Percentiles rank a stretch among this genome's conserved stretches.
Conservation (phyloP, 2,113 vertebrate species). For the Aspiorhynchus laticeps region DNA sequence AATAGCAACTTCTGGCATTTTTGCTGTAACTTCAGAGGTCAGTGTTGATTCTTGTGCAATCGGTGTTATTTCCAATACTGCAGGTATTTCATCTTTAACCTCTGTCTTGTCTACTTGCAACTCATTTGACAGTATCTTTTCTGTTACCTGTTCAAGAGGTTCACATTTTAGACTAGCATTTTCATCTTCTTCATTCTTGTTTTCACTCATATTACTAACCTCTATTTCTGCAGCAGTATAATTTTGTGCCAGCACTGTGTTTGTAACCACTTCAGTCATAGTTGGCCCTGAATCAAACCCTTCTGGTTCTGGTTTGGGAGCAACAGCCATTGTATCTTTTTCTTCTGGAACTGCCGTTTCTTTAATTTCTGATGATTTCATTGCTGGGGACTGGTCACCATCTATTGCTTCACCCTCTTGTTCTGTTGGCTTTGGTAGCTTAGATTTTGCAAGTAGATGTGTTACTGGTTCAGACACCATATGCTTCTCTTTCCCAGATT, state of each 20-base stretch:
- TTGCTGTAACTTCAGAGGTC: slow-evolving; percentile 7
- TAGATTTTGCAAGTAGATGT: slow-evolving; percentile 12
- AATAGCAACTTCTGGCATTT: slow-evolving; percentile 5
- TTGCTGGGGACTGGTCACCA: neutral
- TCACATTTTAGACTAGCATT: neutral
- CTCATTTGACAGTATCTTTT: neutral
- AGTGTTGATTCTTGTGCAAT: neutral
- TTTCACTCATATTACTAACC: slow-evolving; percentile 8
- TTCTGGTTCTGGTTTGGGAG: neutral
- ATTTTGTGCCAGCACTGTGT: neutral
- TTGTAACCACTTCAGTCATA: slow-evolving; percentile 25
- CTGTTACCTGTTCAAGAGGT: neutral
- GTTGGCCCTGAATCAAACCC: neutral
- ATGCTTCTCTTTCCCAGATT: slow-evolving; percentile 29
- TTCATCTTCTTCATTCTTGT: neutral
- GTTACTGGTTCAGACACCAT: neutral
- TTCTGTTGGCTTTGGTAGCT: neutral
- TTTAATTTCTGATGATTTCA: neutral
- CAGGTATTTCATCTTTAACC: slow-evolving; percentile 13
- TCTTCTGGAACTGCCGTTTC: slow-evolving; percentile 1
- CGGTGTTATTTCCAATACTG: neutral
- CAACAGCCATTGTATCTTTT: neutral
- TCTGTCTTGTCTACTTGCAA: slow-evolving; percentile 15
- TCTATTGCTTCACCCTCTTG: slow-evolving; percentile 34
- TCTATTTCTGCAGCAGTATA: neutral